phyloP scores from a whole-genome alignment of 1,140 invertebrate species.

The Drosophila neocordata region DNA sequence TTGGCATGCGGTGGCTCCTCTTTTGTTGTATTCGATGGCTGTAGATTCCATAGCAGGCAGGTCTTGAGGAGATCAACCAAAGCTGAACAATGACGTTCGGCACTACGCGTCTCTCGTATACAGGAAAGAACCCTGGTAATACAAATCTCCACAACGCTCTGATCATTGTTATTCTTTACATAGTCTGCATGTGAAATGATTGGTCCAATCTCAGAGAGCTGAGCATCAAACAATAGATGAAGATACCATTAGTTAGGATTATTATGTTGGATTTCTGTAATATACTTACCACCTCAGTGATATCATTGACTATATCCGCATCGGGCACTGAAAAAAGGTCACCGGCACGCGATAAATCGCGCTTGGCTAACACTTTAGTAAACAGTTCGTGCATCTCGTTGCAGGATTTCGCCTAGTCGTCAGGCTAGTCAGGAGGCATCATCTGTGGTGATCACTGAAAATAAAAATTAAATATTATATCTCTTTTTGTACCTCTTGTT shows the following conservation, averaged over 20 bases:
- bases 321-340: slow-evolving; percentile 95
- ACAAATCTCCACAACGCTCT: slow-evolving; percentile 96
- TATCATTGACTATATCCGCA: slow-evolving; percentile 92
- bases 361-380: slow-evolving; percentile 92
- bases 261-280: too few relatives aligned
- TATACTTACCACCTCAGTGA: slow-evolving; percentile 90
- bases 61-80: slow-evolving; percentile 93
- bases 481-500: slow-evolving; percentile 28
- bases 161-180: slow-evolving; percentile 93
- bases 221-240: too few relatives aligned
- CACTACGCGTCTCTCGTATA: slow-evolving; percentile 93
- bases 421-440: slow-evolving; percentile 33
- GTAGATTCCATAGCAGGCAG: slow-evolving; percentile 94
- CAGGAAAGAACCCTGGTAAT: slow-evolving; percentile 94
- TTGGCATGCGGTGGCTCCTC: slow-evolving; percentile 97
- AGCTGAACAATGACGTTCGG: slow-evolving; percentile 92
- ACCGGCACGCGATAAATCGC: slow-evolving; percentile 94
- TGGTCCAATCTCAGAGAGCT: slow-evolving; percentile 89
- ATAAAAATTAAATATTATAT: slow-evolving; percentile 15
- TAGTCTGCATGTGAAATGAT: slow-evolving; percentile 92
- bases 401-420: slow-evolving; percentile 23
- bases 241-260: too few relatives aligned
- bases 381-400: slow-evolving; percentile 92
- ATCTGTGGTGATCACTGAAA: slow-evolving; percentile 48
- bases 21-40: slow-evolving; percentile 88